Base-by-base conservation (phyloP, 2,113 vertebrate species). In the Myotis yumanensis region DNA sequence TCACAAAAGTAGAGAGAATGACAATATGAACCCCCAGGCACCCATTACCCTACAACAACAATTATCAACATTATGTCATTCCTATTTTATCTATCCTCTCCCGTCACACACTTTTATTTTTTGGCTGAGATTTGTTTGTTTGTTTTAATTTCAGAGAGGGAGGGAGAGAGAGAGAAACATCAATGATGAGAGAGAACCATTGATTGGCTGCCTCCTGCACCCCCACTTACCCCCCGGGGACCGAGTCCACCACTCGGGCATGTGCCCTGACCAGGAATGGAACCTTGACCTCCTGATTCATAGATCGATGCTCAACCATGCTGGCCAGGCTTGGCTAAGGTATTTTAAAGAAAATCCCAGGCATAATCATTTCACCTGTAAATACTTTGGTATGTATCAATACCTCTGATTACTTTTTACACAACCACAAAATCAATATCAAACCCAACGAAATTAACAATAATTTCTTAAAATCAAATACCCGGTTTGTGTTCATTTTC, bases 401-500 rank as follows among this genome's bases (percentile, higher is more conserved):
- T 62, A 62, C 59, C 59, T 62, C 59, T 62, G 59, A 73, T 71
- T 37, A 86, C 14, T 89, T 96, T 94, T 89, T 93, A 90, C 17
- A 84, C 23, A 85, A 90, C 66, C 80, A 93, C 69, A 93, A 91
- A 95, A 86, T 79, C 73, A 94, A 68, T 57, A 91, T 80, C 52
- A 88, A 96, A 46, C 43, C 73, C 71, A 76, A 80, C 68, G 93
- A 94, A 91, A 91, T 84, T 72, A 82, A 66, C 15, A 25, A 76
- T 64, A 35, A 25, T 72, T 95, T 64, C 35, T 86, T 71, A 86
- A 84, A 94, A 76, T 90, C 69, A 30, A 35, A 93, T 73, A 57
- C 30, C 30, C 4, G 18, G 80, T 73, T 64, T 92, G 71, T 72
- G 37, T 86, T 79, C 20, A 79, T 71, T 90, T 96, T 71, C 37